phyloP scores from a whole-genome alignment of 2,113 vertebrate genomes.

The Clarias magur region DNA sequence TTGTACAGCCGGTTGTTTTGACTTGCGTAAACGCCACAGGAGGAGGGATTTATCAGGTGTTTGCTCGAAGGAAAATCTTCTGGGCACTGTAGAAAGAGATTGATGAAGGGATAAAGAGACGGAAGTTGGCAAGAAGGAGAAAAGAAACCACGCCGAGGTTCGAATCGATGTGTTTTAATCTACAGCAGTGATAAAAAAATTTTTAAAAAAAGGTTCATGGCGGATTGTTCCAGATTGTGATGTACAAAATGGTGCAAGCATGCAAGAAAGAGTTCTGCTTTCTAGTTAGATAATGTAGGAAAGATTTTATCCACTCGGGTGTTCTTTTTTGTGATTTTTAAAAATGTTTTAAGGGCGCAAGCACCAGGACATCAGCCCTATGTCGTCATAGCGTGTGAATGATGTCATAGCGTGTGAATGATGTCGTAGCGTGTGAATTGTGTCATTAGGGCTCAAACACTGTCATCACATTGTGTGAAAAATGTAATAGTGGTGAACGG shows the following conservation, averaged over 20 bases:
- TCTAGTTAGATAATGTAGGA: neutral
- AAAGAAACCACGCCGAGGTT: neutral
- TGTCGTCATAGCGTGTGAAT: no score
- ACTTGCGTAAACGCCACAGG: neutral
- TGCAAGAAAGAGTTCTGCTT: neutral
- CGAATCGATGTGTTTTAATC: neutral
- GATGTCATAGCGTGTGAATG: no score
- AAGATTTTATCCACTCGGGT: neutral
- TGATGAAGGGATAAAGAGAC: neutral
- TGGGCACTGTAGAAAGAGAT: neutral
- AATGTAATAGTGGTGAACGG: no score
- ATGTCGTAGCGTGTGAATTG: no score
- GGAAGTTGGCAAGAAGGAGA: neutral
- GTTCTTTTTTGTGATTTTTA: no score
- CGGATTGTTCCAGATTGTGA: neutral
- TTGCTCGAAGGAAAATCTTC: neutral
- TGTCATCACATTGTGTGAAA: no score
- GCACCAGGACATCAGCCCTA: no score
- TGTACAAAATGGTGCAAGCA: neutral
- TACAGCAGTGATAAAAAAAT: neutral
- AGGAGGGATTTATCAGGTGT: neutral
- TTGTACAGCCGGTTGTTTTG: conserved; percentile 18
- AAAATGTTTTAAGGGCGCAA: no score
- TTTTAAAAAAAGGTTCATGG: conserved; percentile 10
- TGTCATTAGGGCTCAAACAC: no score